Conservation (phyloP, 1,140 invertebrate genomes). For the Delia radicum region DNA sequence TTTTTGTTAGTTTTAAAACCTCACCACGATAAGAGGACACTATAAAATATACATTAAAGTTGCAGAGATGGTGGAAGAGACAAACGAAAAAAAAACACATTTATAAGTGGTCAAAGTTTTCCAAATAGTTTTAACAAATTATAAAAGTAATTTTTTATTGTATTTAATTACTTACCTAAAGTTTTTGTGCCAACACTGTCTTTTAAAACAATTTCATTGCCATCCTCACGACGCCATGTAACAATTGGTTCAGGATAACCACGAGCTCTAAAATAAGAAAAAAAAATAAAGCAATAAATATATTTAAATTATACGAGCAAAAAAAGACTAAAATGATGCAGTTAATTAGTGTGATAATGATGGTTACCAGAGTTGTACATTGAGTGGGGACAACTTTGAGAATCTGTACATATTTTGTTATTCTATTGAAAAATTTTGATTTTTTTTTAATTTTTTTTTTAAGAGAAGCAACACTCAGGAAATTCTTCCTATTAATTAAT, state of each 20-base stretch:
- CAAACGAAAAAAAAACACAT: neutral
- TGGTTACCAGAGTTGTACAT: too few species aligned
- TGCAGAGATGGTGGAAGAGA: neutral
- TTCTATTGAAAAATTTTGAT: too few species aligned
- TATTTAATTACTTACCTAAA: conserved; percentile 57
- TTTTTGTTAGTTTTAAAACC: conserved; percentile 74
- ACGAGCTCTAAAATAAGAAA: conserved; percentile 60
- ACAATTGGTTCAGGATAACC: conserved; percentile 83
- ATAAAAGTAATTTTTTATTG: neutral
- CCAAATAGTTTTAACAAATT: neutral
- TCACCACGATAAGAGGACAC: conserved; percentile 68
- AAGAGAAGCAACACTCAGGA: too few species aligned
- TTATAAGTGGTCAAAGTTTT: neutral
- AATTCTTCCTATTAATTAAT: too few species aligned
- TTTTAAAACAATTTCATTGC: conserved; percentile 75
- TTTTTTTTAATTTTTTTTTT: too few species aligned
- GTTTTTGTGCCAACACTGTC: conserved; percentile 64
- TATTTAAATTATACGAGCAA: neutral
- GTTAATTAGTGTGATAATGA: too few species aligned
- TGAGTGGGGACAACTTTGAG: too few species aligned
- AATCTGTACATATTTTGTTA: too few species aligned
- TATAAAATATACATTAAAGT: conserved; percentile 57
- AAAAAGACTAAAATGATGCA: too few species aligned
- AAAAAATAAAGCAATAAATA: conserved; percentile 13
- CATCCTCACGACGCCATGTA: conserved; percentile 84